Evolutionary conservation across 2,113 vertebrate species (phyloP).

Genomic region (Neolamprologus devosi): DNA sequence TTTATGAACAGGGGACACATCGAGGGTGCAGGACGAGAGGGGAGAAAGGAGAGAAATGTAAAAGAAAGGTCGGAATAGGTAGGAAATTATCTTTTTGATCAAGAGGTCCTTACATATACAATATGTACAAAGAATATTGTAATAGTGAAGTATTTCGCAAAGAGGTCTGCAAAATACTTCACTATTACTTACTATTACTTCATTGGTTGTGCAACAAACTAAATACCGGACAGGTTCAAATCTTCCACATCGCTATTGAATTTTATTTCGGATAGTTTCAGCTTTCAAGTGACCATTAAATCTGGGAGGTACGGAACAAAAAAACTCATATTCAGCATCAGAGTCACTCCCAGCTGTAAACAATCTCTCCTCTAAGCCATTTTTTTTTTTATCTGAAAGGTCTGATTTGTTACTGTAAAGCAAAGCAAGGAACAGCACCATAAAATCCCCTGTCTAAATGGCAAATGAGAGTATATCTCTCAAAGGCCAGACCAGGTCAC

Average conservation of each 20-base stretch:
- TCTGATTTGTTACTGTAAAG: constrained; percentile 17
- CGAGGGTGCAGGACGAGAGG: background rate
- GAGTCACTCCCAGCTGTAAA: background rate
- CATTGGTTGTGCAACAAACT: background rate
- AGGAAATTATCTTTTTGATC: background rate
- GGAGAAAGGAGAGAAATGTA: background rate
- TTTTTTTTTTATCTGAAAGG: background rate
- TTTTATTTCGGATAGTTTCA: background rate
- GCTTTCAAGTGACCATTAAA: background rate
- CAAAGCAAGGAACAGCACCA: background rate
- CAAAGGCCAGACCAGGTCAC: constrained; percentile 54
- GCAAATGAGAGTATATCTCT: constrained; percentile 8
- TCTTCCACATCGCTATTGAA: background rate
- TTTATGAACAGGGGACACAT: constrained; percentile 33
- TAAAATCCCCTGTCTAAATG: background rate
- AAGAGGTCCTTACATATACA: background rate
- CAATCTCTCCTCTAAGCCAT: background rate
- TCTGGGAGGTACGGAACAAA: background rate
- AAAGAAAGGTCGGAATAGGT: background rate
- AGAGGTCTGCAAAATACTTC: background rate
- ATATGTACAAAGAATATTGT: background rate
- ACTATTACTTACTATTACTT: background rate
- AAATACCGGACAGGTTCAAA: background rate
- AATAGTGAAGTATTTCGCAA: background rate
- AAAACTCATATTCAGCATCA: background rate